Evolutionary conservation across 2,888 invertebrate species (phyloP).

Genomic region (Tetanocera ferruginea): DNA sequence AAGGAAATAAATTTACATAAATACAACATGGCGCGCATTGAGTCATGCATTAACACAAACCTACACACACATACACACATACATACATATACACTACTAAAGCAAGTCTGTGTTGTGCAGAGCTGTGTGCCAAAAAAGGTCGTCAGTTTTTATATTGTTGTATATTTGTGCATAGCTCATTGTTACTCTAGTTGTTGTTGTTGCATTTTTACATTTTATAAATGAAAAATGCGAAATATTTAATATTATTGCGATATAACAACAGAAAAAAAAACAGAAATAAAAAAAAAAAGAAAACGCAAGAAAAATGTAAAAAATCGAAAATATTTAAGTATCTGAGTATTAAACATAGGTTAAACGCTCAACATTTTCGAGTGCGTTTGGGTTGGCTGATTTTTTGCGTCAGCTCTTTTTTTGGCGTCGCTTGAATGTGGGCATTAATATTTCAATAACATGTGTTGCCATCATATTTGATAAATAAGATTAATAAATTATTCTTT

Average conservation of each 20-base stretch:
- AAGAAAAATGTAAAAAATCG: background rate
- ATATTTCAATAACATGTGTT: conserved; percentile 27
- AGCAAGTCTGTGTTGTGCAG: no score
- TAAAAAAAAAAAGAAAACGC: background rate
- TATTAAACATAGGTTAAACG: background rate
- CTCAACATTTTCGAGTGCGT: background rate
- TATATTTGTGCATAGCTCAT: background rate
- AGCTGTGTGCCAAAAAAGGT: no score
- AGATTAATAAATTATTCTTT: background rate
- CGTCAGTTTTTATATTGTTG: background rate
- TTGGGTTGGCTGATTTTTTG: background rate
- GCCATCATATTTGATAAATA: background rate
- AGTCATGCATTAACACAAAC: background rate
- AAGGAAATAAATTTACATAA: conserved; percentile 32
- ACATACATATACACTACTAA: no score
- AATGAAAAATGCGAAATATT: conserved; percentile 28
- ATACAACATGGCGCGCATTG: conserved; percentile 30
- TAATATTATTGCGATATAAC: background rate
- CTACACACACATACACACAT: background rate
- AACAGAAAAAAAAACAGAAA: background rate
- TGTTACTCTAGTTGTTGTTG: background rate
- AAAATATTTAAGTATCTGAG: no score
- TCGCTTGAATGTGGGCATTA: background rate
- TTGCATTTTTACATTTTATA: background rate
- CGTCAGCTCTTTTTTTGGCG: background rate